A percentile compares a stretch with the other conserved stretches of the same genome.
Conservation (phyloP, 2,113 vertebrate species). For the Pseudolaguvia tuberculata region DNA sequence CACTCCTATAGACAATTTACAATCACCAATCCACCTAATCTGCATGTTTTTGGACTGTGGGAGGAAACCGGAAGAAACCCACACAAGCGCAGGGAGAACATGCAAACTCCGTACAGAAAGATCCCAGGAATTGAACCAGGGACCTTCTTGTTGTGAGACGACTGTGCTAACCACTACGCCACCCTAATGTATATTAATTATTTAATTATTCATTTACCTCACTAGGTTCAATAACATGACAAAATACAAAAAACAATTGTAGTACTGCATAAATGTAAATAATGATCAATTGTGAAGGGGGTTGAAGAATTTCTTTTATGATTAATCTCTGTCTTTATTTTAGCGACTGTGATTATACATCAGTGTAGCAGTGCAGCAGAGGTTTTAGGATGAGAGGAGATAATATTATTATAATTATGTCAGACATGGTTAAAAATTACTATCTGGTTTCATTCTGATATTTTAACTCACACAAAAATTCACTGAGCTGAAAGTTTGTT, state of each 20-base stretch:
- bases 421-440: slow-evolving; percentile 24
- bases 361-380: slow-evolving; percentile 16
- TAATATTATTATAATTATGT: slow-evolving; percentile 32
- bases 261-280: background rate
- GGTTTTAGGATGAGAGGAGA: slow-evolving; percentile 22
- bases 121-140: too few species aligned
- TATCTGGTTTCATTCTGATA: slow-evolving; percentile 28
- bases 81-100: too few species aligned
- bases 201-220: background rate
- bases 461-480: slow-evolving; percentile 26
- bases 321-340: background rate
- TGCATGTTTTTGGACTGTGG: too few species aligned
- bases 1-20: too few species aligned
- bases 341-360: background rate
- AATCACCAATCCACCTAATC: too few species aligned
- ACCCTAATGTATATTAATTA: too few species aligned
- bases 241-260: background rate
- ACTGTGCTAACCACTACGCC: too few species aligned
- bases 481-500: background rate
- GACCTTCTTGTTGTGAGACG: too few species aligned
- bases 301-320: background rate
- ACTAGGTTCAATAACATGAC: background rate
- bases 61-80: too few species aligned
- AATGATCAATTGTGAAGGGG: background rate
- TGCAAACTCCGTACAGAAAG: too few species aligned